These are phyloP conservation scores for Pangasius larnaudii DNA, from an alignment of 2,797 vertebrate species.

Conservation along the genomic window DNA sequence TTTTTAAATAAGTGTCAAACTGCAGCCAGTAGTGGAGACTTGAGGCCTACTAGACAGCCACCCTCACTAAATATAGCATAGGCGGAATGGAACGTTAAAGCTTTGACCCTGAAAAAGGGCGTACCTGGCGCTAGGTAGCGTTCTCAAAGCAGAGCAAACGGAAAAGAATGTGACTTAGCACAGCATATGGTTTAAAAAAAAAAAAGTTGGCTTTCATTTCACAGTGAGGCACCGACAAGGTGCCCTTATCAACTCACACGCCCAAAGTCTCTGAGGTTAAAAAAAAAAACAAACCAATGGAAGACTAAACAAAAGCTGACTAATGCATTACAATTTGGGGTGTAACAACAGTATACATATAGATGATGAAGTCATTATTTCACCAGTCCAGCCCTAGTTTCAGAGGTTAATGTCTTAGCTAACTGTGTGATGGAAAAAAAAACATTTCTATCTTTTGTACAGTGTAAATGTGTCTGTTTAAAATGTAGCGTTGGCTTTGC, in stretches of 20 bases:
- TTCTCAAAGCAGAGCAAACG: not conserved
- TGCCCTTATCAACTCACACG: not conserved
- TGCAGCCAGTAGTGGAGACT: not conserved
- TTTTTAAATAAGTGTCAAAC: slow-evolving; percentile 1
- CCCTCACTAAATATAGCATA: slow-evolving; percentile 27
- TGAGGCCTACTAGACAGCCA: not conserved
- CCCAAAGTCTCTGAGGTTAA: not conserved
- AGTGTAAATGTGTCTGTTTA: not conserved
- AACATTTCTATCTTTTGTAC: not conserved
- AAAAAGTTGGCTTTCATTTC: not conserved
- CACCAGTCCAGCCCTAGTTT: not conserved
- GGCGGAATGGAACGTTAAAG: not conserved
- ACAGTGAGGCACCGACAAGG: not conserved
- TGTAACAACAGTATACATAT: not conserved
- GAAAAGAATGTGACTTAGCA: not conserved
- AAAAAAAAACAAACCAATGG: not conserved
- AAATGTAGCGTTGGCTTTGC: not conserved
- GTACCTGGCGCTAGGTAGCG: not conserved
- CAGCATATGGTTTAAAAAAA: too few relatives aligned
- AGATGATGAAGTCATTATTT: not conserved
- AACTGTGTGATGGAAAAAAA: too few relatives aligned
- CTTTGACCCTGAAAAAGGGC: not conserved
- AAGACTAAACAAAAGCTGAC: not conserved
- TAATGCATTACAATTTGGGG: not conserved
- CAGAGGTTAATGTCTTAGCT: not conserved